These are phyloP conservation scores for Ameiurus melas DNA, from an alignment of 2,113 vertebrate genomes.

Conservation along the genomic window DNA sequence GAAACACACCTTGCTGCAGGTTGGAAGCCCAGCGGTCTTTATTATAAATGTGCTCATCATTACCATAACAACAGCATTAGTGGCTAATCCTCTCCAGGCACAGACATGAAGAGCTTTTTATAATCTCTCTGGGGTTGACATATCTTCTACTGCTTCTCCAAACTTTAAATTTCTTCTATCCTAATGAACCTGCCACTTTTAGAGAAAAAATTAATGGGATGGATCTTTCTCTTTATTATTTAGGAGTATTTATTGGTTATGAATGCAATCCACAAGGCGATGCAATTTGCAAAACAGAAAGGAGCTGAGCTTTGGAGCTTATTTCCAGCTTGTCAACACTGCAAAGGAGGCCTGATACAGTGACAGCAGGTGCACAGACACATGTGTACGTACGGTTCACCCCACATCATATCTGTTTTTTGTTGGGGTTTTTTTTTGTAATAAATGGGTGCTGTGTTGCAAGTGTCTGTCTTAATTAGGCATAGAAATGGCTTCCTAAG, in stretches of 20 bases:
- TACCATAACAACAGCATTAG: constrained; percentile 55
- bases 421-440: constrained; percentile 5
- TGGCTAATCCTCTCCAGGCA: constrained; percentile 51
- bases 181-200: constrained; percentile 49
- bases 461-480: constrained; percentile 55
- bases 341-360: not conserved
- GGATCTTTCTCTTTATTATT: constrained; percentile 35
- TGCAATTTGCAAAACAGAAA: not conserved
- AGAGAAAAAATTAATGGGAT: constrained; percentile 44
- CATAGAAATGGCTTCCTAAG: constrained; percentile 46
- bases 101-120: constrained; percentile 50
- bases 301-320: not conserved
- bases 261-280: constrained; percentile 43
- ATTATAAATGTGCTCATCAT: constrained; percentile 50
- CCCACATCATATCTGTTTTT: not conserved
- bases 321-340: not conserved
- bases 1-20: constrained; percentile 45
- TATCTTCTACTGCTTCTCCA: constrained; percentile 40
- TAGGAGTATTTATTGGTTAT: constrained; percentile 49
- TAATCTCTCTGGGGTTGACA: constrained; percentile 43
- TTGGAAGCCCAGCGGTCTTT: constrained; percentile 44
- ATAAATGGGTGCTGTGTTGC: constrained; percentile 43
- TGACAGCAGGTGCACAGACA: not conserved
- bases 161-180: constrained; percentile 44
- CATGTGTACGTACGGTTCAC: constrained; percentile 16